Conservation (phyloP, 2,113 vertebrate genomes). For the Indri indri region DNA sequence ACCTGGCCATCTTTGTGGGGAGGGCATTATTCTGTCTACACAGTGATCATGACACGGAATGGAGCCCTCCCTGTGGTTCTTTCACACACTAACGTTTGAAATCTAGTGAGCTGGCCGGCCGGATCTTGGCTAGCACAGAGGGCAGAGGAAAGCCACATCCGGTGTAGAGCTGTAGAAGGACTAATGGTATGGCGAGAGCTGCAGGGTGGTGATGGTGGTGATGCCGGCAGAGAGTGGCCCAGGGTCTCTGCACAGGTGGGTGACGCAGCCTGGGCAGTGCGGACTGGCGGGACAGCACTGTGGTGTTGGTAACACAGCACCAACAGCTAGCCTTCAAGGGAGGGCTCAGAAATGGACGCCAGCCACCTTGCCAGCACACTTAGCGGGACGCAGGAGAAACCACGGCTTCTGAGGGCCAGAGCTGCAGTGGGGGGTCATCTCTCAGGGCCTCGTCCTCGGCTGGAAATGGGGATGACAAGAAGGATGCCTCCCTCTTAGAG, state of each 20-base stretch:
- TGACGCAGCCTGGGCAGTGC: accelerated
- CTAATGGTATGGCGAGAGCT: neutral
- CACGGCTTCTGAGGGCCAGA: neutral
- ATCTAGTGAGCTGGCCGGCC: neutral
- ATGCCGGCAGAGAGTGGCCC: neutral
- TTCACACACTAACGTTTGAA: neutral
- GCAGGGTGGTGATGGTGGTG: accelerated
- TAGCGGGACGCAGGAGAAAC: neutral
- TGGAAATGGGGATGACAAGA: neutral
- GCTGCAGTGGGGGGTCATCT: neutral
- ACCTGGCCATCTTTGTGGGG: too few relatives aligned
- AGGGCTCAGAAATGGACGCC: too few relatives aligned
- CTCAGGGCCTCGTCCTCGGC: neutral
- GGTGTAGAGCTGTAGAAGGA: neutral
- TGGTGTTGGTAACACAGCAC: neutral
- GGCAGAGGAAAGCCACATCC: neutral
- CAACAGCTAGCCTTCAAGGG: neutral
- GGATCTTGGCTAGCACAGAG: neutral
- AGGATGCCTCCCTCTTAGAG: neutral
- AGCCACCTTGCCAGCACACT: neutral
- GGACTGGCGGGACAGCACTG: neutral
- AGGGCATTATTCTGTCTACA: neutral
- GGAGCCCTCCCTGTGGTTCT: neutral
- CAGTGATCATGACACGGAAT: too few relatives aligned
- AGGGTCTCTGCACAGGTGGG: neutral